phyloP scores from a whole-genome alignment of 2,113 vertebrate genomes.

The Ictalurus furcatus region DNA sequence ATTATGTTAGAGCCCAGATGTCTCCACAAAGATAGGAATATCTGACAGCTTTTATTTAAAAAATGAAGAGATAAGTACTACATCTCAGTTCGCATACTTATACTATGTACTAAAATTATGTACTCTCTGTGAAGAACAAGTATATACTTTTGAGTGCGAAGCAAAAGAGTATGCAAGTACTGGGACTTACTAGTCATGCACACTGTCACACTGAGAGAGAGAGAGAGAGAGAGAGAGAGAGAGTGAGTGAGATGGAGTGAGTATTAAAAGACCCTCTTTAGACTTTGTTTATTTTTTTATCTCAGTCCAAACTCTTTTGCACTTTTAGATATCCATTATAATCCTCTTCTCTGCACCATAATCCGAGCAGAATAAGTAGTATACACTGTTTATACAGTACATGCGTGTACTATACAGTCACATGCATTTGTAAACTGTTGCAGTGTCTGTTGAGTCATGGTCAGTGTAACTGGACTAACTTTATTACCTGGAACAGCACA shows the following conservation, averaged over 20 bases:
- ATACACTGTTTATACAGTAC: background rate
- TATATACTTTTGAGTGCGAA: too few species aligned
- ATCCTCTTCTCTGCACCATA: background rate
- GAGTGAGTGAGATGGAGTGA: background rate
- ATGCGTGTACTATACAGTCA: background rate
- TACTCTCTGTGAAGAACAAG: too few species aligned
- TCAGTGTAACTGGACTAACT: conserved; percentile 1
- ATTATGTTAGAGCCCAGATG: background rate
- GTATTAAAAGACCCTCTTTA: background rate
- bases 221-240: background rate
- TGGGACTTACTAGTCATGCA: too few species aligned
- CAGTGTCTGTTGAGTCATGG: background rate
- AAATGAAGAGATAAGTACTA: too few species aligned
- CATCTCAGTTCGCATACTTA: too few species aligned
- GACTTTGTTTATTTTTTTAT: conserved; percentile 17
- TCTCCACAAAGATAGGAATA: background rate
- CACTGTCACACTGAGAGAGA: background rate
- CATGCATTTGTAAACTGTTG: background rate
- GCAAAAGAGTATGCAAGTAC: too few species aligned
- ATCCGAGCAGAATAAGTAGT: background rate
- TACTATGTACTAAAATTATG: too few species aligned
- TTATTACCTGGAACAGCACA: conserved; percentile 12
- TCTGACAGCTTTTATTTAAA: background rate
- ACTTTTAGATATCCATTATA: background rate
- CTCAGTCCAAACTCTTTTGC: background rate